A percentile compares a stretch with the other conserved stretches of the same genome.
Evolutionary conservation across 2,888 invertebrate genomes (phyloP).

Genomic region (Drosophila barbarae): DNA sequence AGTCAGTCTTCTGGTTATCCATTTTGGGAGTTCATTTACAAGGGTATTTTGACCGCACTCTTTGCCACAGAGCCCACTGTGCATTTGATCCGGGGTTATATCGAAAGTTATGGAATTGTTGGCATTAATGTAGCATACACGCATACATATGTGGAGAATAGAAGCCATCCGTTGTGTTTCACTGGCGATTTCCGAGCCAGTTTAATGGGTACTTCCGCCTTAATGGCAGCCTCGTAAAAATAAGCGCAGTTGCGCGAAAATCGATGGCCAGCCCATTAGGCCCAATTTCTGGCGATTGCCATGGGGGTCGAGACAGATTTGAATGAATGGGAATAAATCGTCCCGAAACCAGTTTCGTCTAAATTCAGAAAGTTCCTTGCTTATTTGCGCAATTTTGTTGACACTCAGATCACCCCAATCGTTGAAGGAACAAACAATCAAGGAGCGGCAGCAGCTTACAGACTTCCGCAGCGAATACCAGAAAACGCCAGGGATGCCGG

Average conservation of each 20-base stretch:
- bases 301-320: background rate
- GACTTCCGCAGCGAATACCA: conserved; percentile 52
- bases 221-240: conserved; percentile 45
- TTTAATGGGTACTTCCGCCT: conserved; percentile 37
- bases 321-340: background rate
- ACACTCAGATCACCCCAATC: conserved; percentile 30
- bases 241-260: conserved; percentile 39
- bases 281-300: conserved; percentile 9
- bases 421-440: conserved; percentile 43
- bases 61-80: conserved; percentile 23
- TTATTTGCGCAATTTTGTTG: conserved; percentile 39
- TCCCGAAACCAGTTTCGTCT: background rate
- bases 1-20: background rate
- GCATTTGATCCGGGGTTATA: conserved; percentile 46
- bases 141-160: conserved; percentile 34
- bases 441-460: conserved; percentile 44
- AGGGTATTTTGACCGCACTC: background rate
- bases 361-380: conserved; percentile 14
- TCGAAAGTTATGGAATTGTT: conserved; percentile 70
- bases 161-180: conserved; percentile 30
- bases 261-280: conserved; percentile 28
- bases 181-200: conserved; percentile 42
- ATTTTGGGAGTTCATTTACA: background rate
- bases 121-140: conserved; percentile 53
- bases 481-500: conserved; percentile 34